Evolutionary conservation across 53 echinoderm and acorn worm species (phyloP).

Genomic region (Henricia sp.): DNA sequence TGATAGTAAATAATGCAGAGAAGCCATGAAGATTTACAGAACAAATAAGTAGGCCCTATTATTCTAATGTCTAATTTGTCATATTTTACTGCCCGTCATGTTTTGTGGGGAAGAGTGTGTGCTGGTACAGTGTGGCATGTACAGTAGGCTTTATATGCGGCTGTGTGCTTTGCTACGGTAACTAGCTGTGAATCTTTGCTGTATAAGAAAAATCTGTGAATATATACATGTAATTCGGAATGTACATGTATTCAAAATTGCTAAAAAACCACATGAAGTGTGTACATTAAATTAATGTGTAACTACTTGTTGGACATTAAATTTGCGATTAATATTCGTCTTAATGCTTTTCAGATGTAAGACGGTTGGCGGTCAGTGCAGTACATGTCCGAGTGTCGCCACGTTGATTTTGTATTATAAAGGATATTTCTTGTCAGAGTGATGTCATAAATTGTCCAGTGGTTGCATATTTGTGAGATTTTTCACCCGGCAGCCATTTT

Average conservation of each 20-base stretch:
- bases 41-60: not conserved
- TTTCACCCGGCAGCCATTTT: slow-evolving; percentile 15
- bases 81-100: not conserved
- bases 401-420: slow-evolving; percentile 27
- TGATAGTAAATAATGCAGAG: too few species aligned
- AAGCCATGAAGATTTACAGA: not conserved
- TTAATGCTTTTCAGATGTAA: not conserved
- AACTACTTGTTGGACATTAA: slow-evolving; percentile 5
- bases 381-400: not conserved
- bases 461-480: slow-evolving; percentile 13
- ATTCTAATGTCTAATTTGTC: not conserved
- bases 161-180: not conserved
- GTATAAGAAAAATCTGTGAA: slow-evolving; percentile 21
- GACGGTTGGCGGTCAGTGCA: too few species aligned
- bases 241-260: not conserved
- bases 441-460: slow-evolving; percentile 3
- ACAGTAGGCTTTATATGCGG: too few species aligned
- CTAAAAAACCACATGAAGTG: not conserved
- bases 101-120: too few species aligned
- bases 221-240: not conserved
- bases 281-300: slow-evolving; percentile 16
- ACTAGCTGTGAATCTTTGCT: not conserved
- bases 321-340: not conserved
- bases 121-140: slow-evolving; percentile 1
- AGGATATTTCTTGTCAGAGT: slow-evolving; percentile 33